phyloP scores from a whole-genome alignment of 92 coral and sea anemone genomes.

The Siderastrea radians region DNA sequence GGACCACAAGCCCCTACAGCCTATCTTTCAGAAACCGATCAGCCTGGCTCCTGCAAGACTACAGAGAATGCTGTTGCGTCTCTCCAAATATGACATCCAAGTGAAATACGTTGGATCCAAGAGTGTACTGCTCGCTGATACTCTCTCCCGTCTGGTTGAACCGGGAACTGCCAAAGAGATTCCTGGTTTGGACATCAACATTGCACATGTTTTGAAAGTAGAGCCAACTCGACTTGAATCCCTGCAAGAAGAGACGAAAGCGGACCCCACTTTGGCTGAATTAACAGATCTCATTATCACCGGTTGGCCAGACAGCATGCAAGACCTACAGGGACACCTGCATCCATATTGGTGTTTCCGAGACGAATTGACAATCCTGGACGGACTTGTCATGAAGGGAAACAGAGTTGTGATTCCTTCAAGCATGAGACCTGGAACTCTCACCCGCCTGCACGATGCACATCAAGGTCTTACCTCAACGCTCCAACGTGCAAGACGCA shows the following conservation, averaged over 20 bases:
- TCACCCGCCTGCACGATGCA: slow-evolving; percentile 58
- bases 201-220: slow-evolving; percentile 68
- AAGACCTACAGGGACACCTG: slow-evolving; percentile 37
- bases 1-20: slow-evolving; percentile 73
- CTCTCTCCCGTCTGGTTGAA: slow-evolving; percentile 55
- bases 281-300: slow-evolving; percentile 53
- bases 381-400: slow-evolving; percentile 69
- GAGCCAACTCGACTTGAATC: slow-evolving; percentile 62
- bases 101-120: slow-evolving; percentile 75
- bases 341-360: slow-evolving; percentile 69
- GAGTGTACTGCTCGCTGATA: slow-evolving; percentile 74
- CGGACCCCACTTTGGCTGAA: slow-evolving; percentile 44
- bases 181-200: slow-evolving; percentile 54
- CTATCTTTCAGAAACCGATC: slow-evolving; percentile 71
- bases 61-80: slow-evolving; percentile 72
- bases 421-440: slow-evolving; percentile 65
- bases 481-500: slow-evolving; percentile 66
- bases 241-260: slow-evolving; percentile 55
- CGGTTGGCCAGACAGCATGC: slow-evolving; percentile 71
- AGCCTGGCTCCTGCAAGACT: slow-evolving; percentile 64
- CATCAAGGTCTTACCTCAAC: slow-evolving; percentile 70
- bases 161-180: slow-evolving; percentile 44
- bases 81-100: slow-evolving; percentile 65
- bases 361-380: slow-evolving; percentile 72
- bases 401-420: slow-evolving; percentile 62